These are phyloP conservation scores for Nebria ingens DNA, from an alignment of 1,140 invertebrate species.

Conservation along the genomic window DNA sequence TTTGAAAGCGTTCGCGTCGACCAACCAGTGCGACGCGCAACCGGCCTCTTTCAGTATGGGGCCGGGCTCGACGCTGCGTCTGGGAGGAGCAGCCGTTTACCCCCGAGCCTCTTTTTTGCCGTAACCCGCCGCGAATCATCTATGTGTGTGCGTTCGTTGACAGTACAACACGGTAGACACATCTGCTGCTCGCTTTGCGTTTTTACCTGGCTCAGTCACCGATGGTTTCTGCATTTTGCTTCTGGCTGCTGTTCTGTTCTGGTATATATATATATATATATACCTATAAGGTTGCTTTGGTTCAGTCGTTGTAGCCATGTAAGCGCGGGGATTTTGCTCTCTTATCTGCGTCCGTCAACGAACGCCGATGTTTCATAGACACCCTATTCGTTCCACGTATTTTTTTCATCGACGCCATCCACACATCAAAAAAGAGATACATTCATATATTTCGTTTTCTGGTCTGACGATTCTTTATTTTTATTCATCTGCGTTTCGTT, in stretches of 20 bases:
- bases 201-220: not conserved
- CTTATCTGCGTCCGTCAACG: not conserved
- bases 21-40: not conserved
- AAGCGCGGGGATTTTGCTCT: not conserved
- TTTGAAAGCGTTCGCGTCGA: not conserved
- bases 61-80: not conserved
- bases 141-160: not conserved
- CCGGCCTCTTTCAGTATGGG: not conserved
- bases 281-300: too few relatives aligned
- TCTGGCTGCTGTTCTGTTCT: not conserved
- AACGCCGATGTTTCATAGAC: too few relatives aligned
- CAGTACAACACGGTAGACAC: not conserved
- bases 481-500: too few relatives aligned
- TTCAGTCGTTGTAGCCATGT: too few relatives aligned
- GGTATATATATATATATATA: not conserved
- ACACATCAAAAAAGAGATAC: too few relatives aligned
- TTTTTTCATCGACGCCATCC: too few relatives aligned
- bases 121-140: not conserved
- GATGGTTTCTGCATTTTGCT: not conserved
- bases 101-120: too few relatives aligned
- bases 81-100: not conserved
- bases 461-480: too few relatives aligned
- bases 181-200: not conserved
- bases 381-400: too few relatives aligned
- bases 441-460: too few relatives aligned